These are phyloP conservation scores for Pelodiscus sinensis DNA, from an alignment of 2,113 vertebrate genomes.

Conservation along the genomic window DNA sequence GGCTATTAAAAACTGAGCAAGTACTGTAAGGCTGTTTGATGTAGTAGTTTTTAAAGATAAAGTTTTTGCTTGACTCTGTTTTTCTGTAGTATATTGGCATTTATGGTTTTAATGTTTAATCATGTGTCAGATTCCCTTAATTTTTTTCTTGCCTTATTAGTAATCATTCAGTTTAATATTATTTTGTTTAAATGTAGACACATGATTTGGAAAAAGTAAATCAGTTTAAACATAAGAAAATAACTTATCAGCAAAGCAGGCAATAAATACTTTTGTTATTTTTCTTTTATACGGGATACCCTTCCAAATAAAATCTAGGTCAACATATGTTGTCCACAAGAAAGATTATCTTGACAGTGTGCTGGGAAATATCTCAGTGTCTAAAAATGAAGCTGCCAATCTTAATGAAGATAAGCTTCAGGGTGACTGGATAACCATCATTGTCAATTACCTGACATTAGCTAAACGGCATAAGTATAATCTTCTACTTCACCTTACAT, in stretches of 20 bases:
- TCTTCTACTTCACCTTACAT: not conserved
- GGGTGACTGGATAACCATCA: slow-evolving; percentile 66
- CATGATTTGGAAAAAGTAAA: not conserved
- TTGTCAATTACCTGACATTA: not conserved
- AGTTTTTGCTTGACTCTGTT: not conserved
- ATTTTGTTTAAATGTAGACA: not conserved
- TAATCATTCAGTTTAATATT: not conserved
- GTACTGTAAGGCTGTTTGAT: not conserved
- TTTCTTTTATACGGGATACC: not conserved
- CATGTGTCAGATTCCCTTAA: not conserved
- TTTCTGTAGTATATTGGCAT: not conserved
- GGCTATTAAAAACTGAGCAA: not conserved
- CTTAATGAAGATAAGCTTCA: slow-evolving; percentile 73
- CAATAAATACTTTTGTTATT: not conserved
- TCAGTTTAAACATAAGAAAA: not conserved
- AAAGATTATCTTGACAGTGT: slow-evolving; percentile 46
- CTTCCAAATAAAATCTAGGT: not conserved
- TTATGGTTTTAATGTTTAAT: not conserved
- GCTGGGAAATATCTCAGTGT: slow-evolving; percentile 27
- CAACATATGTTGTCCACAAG: not conserved
- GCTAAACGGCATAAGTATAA: not conserved
- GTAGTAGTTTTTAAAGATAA: not conserved
- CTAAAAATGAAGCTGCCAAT: slow-evolving; percentile 71
- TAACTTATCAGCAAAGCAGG: not conserved
- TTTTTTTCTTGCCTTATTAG: not conserved